Evolutionary conservation across 2,888 invertebrate species (phyloP).

Genomic region (Sesia apiformis): DNA sequence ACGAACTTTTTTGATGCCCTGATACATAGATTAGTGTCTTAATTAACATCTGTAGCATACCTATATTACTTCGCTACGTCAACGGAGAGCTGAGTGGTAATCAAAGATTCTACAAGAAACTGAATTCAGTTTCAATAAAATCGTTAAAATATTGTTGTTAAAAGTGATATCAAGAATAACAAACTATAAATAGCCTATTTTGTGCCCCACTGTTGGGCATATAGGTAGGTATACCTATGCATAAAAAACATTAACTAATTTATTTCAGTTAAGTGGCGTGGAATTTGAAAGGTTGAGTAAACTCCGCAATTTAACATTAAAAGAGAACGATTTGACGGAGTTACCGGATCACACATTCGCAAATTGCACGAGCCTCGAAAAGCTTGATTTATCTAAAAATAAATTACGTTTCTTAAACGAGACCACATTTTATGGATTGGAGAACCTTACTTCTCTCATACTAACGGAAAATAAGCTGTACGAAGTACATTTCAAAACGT

Average conservation of each 20-base stretch:
- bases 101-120: too few relatives aligned
- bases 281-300: slow-evolving; percentile 71
- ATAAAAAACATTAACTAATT: not conserved
- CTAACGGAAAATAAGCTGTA: slow-evolving; percentile 82
- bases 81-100: too few relatives aligned
- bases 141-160: too few relatives aligned
- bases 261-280: slow-evolving; percentile 65
- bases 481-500: slow-evolving; percentile 76
- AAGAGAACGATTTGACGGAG: slow-evolving; percentile 77
- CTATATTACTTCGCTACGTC: too few relatives aligned
- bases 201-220: too few relatives aligned
- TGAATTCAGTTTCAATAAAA: too few relatives aligned
- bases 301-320: slow-evolving; percentile 79
- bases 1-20: too few relatives aligned
- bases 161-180: too few relatives aligned
- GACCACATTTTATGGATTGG: slow-evolving; percentile 76
- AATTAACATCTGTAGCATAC: too few relatives aligned
- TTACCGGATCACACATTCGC: slow-evolving; percentile 75
- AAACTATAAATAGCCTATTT: too few relatives aligned
- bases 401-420: slow-evolving; percentile 77
- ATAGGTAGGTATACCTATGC: too few relatives aligned
- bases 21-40: too few relatives aligned
- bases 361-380: slow-evolving; percentile 74
- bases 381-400: slow-evolving; percentile 80
- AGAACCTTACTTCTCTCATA: slow-evolving; percentile 78